Evolutionary conservation across 2,797 vertebrate species (phyloP).

Genomic region (Leuciscus waleckii): DNA sequence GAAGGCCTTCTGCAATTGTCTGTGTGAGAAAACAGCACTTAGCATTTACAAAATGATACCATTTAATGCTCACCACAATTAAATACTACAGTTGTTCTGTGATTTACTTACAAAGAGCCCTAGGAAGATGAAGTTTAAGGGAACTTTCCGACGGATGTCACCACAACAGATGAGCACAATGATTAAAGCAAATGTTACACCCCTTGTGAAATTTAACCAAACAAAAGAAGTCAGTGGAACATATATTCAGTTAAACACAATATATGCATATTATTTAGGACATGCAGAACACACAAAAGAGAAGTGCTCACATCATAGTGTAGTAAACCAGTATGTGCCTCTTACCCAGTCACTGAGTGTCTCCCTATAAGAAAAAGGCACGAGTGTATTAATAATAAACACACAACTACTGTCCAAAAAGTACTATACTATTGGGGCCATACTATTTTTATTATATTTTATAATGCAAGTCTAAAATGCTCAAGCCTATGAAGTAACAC

Average conservation of each 20-base stretch:
- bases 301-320: constrained; percentile 76
- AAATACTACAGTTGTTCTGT: not conserved
- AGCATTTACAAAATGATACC: not conserved
- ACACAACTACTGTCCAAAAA: not conserved
- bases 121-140: constrained; percentile 85
- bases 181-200: constrained; percentile 68
- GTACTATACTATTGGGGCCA: too few species aligned
- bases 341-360: constrained; percentile 69
- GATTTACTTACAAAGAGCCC: constrained; percentile 86
- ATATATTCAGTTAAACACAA: not conserved
- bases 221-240: constrained; percentile 56
- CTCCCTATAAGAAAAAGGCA: constrained; percentile 66
- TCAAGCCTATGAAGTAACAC: not conserved
- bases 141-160: constrained; percentile 79
- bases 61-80: not conserved
- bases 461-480: not conserved
- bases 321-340: constrained; percentile 73
- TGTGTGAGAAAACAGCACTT: constrained; percentile 57
- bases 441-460: not conserved
- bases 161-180: constrained; percentile 80
- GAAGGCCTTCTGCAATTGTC: constrained; percentile 80
- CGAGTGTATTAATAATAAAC: constrained; percentile 17
- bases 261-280: not conserved
- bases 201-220: constrained; percentile 69
- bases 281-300: constrained; percentile 12